Conservation (phyloP, 2,113 vertebrate genomes). For the Aldabrachelys gigantea region DNA sequence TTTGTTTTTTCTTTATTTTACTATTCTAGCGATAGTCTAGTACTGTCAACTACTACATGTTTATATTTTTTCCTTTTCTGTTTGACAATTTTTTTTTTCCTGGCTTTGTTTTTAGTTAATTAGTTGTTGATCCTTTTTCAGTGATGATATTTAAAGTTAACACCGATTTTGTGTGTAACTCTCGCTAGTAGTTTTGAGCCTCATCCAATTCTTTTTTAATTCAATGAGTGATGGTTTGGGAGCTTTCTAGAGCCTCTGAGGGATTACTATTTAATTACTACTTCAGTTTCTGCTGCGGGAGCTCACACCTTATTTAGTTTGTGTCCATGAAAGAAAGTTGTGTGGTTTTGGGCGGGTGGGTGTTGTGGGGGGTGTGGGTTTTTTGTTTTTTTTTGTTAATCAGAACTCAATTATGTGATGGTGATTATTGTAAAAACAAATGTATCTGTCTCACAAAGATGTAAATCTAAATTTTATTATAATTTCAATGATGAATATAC, state of each 20-base stretch:
- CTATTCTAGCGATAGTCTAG: neutral
- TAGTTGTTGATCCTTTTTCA: neutral
- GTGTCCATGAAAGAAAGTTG: neutral
- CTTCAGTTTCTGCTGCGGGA: too few relatives aligned
- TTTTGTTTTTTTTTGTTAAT: neutral
- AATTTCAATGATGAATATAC: neutral
- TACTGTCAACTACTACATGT: neutral
- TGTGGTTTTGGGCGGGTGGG: too few relatives aligned
- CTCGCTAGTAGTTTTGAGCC: too few relatives aligned
- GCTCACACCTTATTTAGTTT: neutral
- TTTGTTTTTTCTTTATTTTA: neutral
- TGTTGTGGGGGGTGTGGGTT: too few relatives aligned
- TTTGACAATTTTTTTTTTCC: neutral
- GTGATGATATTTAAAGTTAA: neutral
- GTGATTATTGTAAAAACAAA: neutral
- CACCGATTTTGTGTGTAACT: too few relatives aligned
- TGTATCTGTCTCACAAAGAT: neutral
- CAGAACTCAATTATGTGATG: neutral
- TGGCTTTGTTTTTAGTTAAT: neutral
- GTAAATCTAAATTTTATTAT: constrained; percentile 2
- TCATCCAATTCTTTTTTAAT: neutral
- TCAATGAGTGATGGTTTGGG: neutral
- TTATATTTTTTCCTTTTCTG: neutral
- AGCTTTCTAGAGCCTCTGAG: too few relatives aligned
- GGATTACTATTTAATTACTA: too few relatives aligned